Evolutionary conservation across 2,113 vertebrate genomes (phyloP).

Genomic region (Nothocercus nigrocapillus): DNA sequence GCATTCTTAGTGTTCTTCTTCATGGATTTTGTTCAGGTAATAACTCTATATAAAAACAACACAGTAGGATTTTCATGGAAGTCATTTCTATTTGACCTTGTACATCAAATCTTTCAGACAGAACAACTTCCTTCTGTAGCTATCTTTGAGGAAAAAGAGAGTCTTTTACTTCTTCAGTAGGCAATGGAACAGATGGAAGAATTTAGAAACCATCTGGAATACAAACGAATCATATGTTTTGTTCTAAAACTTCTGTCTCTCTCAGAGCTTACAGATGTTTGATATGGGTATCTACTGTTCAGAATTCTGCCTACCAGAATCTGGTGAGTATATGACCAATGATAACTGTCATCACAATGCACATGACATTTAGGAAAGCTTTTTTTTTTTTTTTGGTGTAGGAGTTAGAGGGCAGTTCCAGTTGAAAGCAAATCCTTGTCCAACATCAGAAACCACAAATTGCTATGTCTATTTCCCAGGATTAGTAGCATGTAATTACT

Average conservation of each 20-base stretch:
- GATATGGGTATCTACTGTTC: neutral
- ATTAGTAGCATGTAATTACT: constrained; percentile 65
- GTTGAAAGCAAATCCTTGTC: constrained; percentile 22
- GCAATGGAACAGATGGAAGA: neutral
- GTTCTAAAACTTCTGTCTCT: neutral
- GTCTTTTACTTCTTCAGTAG: neutral
- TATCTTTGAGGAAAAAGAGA: neutral
- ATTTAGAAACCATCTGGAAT: neutral
- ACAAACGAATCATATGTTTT: neutral
- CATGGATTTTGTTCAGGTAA: neutral
- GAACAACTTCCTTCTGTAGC: neutral
- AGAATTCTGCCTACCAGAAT: neutral
- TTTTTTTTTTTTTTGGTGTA: neutral
- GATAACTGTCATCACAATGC: neutral
- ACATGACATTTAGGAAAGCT: neutral
- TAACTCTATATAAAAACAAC: neutral
- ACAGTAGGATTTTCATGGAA: neutral
- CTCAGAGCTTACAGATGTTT: neutral
- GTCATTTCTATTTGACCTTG: neutral
- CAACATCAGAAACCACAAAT: constrained; percentile 54
- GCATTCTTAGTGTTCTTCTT: neutral
- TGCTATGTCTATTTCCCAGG: constrained; percentile 29
- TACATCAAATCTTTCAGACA: neutral
- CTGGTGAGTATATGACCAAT: neutral
- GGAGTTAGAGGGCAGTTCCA: neutral